These are phyloP conservation scores for Heteromurus nitidus DNA, from an alignment of 2,888 invertebrate genomes.

Conservation along the genomic window DNA sequence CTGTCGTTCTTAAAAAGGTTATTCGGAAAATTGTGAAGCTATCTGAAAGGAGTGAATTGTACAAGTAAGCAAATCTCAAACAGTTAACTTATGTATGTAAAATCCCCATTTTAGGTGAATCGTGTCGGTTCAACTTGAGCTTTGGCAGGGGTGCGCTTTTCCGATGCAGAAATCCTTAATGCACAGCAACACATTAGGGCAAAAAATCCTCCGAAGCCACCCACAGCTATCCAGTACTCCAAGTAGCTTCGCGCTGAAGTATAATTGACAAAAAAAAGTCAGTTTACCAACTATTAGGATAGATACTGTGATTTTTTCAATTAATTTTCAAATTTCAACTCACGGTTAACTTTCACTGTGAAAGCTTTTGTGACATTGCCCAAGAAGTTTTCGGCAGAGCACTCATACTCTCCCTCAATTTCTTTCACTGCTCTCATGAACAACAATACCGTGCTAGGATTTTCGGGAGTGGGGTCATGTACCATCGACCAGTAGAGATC, in stretches of 20 bases:
- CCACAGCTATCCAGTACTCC: slow-evolving; percentile 46
- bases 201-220: slow-evolving; percentile 44
- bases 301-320: no score
- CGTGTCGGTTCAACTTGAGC: slow-evolving; percentile 11
- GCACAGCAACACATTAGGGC: slow-evolving; percentile 12
- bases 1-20: not conserved
- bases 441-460: not conserved
- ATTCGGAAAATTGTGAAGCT: not conserved
- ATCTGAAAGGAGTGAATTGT: not conserved
- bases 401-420: slow-evolving; percentile 39
- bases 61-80: not conserved
- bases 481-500: slow-evolving; percentile 34
- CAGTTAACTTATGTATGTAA: no score
- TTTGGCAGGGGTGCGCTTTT: slow-evolving; percentile 28
- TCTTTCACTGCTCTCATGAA: slow-evolving; percentile 48
- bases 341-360: slow-evolving; percentile 35
- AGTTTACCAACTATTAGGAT: no score
- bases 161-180: slow-evolving; percentile 9
- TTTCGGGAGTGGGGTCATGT: not conserved
- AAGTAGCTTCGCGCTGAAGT: slow-evolving; percentile 33
- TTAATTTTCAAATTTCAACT: no score
- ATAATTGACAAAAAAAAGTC: no score
- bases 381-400: not conserved
- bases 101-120: no score
- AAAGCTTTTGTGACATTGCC: slow-evolving; percentile 1